A percentile compares a stretch with the other conserved stretches of the same genome.
Evolutionary conservation across 2,888 invertebrate genomes (phyloP).

Genomic region (Archips crataeganus): DNA sequence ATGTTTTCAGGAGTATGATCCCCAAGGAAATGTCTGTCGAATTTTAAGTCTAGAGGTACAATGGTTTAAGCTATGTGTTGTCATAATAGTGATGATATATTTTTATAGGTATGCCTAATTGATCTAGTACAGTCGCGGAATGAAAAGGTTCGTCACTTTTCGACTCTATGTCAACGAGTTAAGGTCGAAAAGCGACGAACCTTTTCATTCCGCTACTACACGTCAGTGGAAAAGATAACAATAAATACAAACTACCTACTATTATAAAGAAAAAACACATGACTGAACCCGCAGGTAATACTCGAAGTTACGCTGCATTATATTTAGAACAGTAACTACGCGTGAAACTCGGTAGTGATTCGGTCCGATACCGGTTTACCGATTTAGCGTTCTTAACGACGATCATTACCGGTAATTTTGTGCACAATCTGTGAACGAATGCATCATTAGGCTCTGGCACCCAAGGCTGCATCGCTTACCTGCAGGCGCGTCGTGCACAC

Average conservation of each 20-base stretch:
- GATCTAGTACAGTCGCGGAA: too few species aligned
- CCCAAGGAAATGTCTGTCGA: too few species aligned
- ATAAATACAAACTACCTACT: not conserved
- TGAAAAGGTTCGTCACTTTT: too few species aligned
- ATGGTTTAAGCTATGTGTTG: too few species aligned
- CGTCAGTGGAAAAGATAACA: too few species aligned
- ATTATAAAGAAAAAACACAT: not conserved
- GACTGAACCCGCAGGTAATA: not conserved
- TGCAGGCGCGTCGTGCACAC: not conserved
- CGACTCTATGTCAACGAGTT: too few species aligned
- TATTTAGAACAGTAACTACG: conserved; percentile 8
- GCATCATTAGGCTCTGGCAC: conserved; percentile 54
- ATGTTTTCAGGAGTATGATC: too few species aligned
- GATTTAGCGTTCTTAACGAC: conserved; percentile 52
- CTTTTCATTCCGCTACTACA: too few species aligned
- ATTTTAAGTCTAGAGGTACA: too few species aligned
- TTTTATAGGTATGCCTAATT: too few species aligned
- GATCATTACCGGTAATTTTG: conserved; percentile 57
- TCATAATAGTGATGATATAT: too few species aligned
- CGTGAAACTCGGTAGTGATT: conserved; percentile 13
- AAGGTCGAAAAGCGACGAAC: too few species aligned
- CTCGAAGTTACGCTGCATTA: not conserved
- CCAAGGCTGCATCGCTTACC: conserved; percentile 32
- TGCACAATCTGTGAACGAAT: conserved; percentile 51
- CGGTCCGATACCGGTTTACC: conserved; percentile 46